These are phyloP conservation scores for Cynopterus sphinx DNA, from an alignment of 2,797 vertebrate species.

Conservation along the genomic window DNA sequence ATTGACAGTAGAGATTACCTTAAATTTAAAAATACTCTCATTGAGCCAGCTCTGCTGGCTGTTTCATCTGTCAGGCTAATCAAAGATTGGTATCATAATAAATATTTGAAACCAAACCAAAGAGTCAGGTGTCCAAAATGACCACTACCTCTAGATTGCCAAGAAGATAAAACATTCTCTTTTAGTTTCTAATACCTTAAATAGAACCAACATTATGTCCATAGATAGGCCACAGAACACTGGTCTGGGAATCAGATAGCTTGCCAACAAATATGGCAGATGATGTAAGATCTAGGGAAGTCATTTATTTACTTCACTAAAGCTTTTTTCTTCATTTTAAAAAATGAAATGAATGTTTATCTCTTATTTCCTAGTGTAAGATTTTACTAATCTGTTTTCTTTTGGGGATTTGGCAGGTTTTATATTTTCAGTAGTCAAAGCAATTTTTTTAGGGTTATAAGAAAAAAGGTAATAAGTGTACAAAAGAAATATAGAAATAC, in stretches of 20 bases:
- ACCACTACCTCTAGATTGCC: background rate
- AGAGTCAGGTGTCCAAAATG: background rate
- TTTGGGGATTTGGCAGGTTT: background rate
- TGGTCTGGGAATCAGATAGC: background rate
- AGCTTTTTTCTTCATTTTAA: background rate
- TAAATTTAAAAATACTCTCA: background rate
- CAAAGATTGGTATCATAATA: background rate
- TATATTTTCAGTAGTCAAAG: background rate
- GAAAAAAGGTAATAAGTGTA: background rate
- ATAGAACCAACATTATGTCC: background rate
- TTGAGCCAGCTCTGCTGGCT: background rate
- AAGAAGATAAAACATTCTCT: slow-evolving; percentile 2
- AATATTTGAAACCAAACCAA: slow-evolving; percentile 35
- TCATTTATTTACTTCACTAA: background rate
- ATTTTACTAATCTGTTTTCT: slow-evolving; percentile 31
- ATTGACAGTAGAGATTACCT: background rate
- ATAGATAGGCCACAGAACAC: background rate
- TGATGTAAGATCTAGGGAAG: background rate
- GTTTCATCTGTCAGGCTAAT: slow-evolving; percentile 24
- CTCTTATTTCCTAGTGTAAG: background rate
- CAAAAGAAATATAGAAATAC: background rate
- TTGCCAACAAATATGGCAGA: background rate
- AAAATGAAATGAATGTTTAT: background rate
- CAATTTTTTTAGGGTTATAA: background rate
- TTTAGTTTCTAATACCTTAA: slow-evolving; percentile 7